A percentile compares a stretch with the other conserved stretches of the same genome.
phyloP scores from a whole-genome alignment of 2,888 invertebrate species.

The Stenolophus ochropezus region DNA sequence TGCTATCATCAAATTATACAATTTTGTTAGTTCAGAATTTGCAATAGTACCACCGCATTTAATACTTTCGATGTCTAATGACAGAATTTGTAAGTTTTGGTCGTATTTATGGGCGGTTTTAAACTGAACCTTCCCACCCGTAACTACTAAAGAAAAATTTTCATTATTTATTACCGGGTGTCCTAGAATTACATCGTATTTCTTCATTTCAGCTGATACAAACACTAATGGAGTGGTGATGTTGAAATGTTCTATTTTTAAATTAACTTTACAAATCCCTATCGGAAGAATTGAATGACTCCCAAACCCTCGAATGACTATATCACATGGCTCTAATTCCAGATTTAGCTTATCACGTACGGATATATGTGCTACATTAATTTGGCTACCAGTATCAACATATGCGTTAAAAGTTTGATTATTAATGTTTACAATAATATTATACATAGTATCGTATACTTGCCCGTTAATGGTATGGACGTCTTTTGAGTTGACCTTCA shows the following conservation, averaged over 20 bases:
- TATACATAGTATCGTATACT: constrained; percentile 55
- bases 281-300: too few relatives aligned
- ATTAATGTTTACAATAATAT: neutral
- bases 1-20: neutral
- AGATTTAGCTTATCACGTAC: neutral
- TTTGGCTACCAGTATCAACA: neutral
- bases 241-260: too few relatives aligned
- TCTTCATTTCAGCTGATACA: neutral
- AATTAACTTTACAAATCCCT: too few relatives aligned
- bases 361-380: neutral
- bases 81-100: neutral
- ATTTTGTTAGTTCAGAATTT: too few relatives aligned
- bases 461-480: too few relatives aligned
- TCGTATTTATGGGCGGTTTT: neutral
- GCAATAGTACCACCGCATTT: too few relatives aligned
- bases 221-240: too few relatives aligned
- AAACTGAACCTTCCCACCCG: neutral
- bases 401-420: neutral
- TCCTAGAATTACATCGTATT: too few relatives aligned
- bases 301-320: too few relatives aligned
- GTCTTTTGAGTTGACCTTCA: too few relatives aligned
- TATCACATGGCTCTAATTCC: too few relatives aligned
- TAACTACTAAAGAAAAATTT: neutral
- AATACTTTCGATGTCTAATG: neutral
- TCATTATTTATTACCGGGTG: neutral